These are phyloP conservation scores for Tillus elongatus DNA, from an alignment of 2,888 invertebrate species.

Conservation along the genomic window DNA sequence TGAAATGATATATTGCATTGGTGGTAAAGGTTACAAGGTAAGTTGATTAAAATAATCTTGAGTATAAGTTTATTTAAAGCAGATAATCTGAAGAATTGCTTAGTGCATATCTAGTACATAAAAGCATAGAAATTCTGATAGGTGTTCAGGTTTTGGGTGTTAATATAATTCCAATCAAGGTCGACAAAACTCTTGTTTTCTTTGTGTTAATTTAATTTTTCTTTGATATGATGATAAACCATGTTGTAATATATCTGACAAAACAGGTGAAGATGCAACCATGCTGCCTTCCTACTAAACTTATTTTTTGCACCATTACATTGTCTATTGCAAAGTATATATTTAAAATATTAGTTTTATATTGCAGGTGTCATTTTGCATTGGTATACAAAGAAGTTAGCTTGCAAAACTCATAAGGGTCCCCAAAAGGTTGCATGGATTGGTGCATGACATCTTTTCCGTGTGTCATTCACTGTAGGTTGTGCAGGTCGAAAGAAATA, in stretches of 20 bases:
- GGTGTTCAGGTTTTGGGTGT: too few relatives aligned
- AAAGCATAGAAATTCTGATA: too few relatives aligned
- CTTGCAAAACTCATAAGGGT: conserved; percentile 99
- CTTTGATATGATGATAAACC: conserved; percentile 46
- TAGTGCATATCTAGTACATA: too few relatives aligned
- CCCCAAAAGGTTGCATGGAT: conserved; percentile 99
- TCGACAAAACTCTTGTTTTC: too few relatives aligned
- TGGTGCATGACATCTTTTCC: conserved; percentile 99
- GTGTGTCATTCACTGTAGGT: conserved; percentile 98
- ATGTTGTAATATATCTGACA: conserved; percentile 40
- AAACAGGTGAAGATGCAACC: conserved; percentile 42
- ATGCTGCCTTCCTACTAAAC: conserved; percentile 58
- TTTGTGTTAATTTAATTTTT: too few relatives aligned
- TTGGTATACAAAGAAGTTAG: conserved; percentile 99
- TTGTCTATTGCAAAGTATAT: background rate
- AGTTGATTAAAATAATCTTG: too few relatives aligned
- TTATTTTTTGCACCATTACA: conserved; percentile 10
- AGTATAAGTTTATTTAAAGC: too few relatives aligned
- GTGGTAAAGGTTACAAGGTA: conserved; percentile 98
- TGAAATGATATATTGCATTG: conserved; percentile 98
- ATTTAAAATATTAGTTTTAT: conserved; percentile 7
- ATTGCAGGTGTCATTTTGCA: conserved; percentile 90
- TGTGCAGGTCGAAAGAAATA: conserved; percentile 99
- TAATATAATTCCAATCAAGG: too few relatives aligned
- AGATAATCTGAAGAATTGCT: too few relatives aligned